These are phyloP conservation scores for Eutolmus rufibarbis DNA, from an alignment of 2,888 invertebrate genomes.

Conservation along the genomic window DNA sequence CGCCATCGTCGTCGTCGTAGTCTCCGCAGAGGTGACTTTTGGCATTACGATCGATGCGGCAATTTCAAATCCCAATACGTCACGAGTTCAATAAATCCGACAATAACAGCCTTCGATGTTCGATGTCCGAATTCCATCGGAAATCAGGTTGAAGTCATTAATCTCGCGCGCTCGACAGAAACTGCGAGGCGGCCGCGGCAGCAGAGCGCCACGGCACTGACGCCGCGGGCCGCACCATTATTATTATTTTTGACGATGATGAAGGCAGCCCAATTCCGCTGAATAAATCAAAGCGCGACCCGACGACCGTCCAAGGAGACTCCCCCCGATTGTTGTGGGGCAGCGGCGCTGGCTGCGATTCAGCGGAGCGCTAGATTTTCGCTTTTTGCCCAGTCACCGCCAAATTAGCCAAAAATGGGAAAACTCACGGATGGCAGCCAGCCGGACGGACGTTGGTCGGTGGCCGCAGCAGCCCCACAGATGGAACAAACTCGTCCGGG, in stretches of 20 bases:
- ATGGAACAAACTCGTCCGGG: not conserved
- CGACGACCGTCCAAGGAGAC: not conserved
- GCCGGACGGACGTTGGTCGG: not conserved
- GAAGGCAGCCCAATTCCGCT: not conserved
- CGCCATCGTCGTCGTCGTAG: not conserved
- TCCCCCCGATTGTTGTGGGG: not conserved
- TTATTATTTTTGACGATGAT: not conserved
- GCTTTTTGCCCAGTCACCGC: not conserved
- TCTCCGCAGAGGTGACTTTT: not conserved
- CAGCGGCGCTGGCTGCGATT: not conserved
- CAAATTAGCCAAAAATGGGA: constrained; percentile 3
- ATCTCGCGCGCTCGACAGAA: constrained; percentile 16
- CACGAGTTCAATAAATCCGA: constrained; percentile 34
- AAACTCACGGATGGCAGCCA: not conserved
- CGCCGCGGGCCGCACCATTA: not conserved
- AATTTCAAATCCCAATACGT: constrained; percentile 23
- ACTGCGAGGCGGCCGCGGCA: not conserved
- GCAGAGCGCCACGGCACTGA: not conserved
- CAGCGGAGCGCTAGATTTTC: not conserved
- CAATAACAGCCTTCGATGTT: constrained; percentile 17
- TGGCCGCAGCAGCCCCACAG: not conserved
- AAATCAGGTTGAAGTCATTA: constrained; percentile 36
- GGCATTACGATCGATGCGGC: constrained; percentile 4
- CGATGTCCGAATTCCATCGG: constrained; percentile 24
- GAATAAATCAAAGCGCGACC: constrained; percentile 16